Evolutionary conservation across 1,140 invertebrate species (phyloP).

Genomic region (Drusus annulatus): DNA sequence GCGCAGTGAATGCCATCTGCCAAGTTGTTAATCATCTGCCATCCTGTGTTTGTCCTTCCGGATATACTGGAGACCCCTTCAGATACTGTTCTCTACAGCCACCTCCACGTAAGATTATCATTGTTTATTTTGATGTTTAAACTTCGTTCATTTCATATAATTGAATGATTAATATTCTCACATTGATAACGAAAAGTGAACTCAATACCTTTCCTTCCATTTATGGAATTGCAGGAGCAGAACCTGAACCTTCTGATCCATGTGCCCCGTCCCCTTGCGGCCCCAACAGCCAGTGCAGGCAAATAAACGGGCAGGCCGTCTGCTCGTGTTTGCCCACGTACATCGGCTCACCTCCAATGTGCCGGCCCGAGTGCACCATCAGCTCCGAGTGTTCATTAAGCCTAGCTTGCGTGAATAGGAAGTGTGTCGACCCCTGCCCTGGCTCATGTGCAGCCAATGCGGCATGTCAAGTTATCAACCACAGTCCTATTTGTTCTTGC

Average conservation of each 20-base stretch:
- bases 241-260: slow-evolving; percentile 66
- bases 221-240: slow-evolving; percentile 1
- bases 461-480: slow-evolving; percentile 78
- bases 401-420: slow-evolving; percentile 77
- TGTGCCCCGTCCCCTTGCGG: slow-evolving; percentile 83
- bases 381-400: slow-evolving; percentile 77
- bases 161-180: too few species aligned
- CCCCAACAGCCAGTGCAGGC: slow-evolving; percentile 77
- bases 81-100: slow-evolving; percentile 75
- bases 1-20: slow-evolving; percentile 75
- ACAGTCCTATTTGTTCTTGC: slow-evolving; percentile 83
- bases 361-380: slow-evolving; percentile 78
- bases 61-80: slow-evolving; percentile 83
- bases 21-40: slow-evolving; percentile 77
- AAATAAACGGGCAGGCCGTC: slow-evolving; percentile 68
- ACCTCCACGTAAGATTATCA: slow-evolving; percentile 68
- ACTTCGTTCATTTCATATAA: background rate
- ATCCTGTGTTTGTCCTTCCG: slow-evolving; percentile 78
- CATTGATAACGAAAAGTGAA: too few species aligned
- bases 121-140: slow-evolving; percentile 1
- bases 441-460: slow-evolving; percentile 75
- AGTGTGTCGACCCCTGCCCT: slow-evolving; percentile 79
- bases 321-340: slow-evolving; percentile 77
- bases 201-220: too few species aligned
- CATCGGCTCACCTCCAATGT: slow-evolving; percentile 78